phyloP scores from a whole-genome alignment of 2,888 invertebrate species.

The Drosophila austrosaltans region DNA sequence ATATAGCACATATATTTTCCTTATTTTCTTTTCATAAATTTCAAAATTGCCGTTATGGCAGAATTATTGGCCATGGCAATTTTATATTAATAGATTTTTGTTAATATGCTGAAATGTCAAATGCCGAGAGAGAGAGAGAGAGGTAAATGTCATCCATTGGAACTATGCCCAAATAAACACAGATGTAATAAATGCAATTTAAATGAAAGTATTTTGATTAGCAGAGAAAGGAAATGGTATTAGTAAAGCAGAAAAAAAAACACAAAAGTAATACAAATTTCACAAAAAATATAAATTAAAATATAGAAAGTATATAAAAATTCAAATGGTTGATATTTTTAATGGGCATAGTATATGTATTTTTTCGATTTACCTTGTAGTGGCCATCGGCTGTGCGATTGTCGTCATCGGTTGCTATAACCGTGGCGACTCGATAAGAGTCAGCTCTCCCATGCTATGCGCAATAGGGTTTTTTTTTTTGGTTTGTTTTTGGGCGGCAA shows the following conservation, averaged over 20 bases:
- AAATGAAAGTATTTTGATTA: slow-evolving; percentile 48
- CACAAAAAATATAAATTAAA: slow-evolving; percentile 23
- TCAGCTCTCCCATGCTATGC: slow-evolving; percentile 94
- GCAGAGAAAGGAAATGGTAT: slow-evolving; percentile 37
- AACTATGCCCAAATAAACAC: slow-evolving; percentile 60
- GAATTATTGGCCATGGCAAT: slow-evolving; percentile 41
- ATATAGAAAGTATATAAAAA: slow-evolving; percentile 34
- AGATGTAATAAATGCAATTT: slow-evolving; percentile 51
- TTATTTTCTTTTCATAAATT: background rate
- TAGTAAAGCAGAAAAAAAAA: slow-evolving; percentile 26
- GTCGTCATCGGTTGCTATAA: slow-evolving; percentile 95
- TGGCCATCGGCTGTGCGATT: slow-evolving; percentile 97
- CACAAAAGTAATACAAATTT: slow-evolving; percentile 10
- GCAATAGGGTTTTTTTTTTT: slow-evolving; percentile 36
- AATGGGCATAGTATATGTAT: slow-evolving; percentile 19
- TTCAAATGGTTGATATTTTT: slow-evolving; percentile 8
- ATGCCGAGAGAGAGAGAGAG: slow-evolving; percentile 49
- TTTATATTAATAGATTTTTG: slow-evolving; percentile 61
- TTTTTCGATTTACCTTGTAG: slow-evolving; percentile 88
- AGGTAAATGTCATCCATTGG: slow-evolving; percentile 48
- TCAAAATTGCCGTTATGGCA: slow-evolving; percentile 37
- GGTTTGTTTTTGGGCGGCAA: background rate
- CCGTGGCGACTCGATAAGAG: slow-evolving; percentile 98
- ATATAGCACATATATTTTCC: background rate
- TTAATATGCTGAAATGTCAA: slow-evolving; percentile 66